phyloP scores from a whole-genome alignment of 2,888 invertebrate species.

The Spatulosminthurus flaviceps region DNA sequence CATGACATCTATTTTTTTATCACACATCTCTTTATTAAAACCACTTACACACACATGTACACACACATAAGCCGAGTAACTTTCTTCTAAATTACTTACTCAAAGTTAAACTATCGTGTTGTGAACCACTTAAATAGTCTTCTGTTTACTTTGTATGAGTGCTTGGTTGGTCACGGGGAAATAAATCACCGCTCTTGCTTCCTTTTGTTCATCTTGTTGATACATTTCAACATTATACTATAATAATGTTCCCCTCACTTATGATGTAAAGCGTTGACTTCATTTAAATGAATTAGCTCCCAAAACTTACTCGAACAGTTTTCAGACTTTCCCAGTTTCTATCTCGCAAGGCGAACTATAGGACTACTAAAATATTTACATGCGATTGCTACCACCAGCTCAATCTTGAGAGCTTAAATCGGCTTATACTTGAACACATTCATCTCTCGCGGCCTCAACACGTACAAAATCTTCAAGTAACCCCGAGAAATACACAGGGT shows the following conservation, averaged over 20 bases:
- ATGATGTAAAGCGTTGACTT: slow-evolving; percentile 2
- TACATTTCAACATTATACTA: neutral
- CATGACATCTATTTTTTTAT: slow-evolving; percentile 18
- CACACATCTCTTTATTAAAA: slow-evolving; percentile 6
- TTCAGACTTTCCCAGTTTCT: neutral
- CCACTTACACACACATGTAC: too few species aligned
- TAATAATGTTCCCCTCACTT: neutral
- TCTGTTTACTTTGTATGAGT: slow-evolving; percentile 4
- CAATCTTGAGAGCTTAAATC: neutral
- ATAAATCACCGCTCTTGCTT: slow-evolving; percentile 6
- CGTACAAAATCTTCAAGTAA: slow-evolving; percentile 6
- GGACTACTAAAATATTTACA: neutral
- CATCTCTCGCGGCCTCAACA: neutral
- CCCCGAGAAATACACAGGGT: neutral
- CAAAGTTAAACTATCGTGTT: neutral
- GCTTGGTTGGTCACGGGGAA: neutral
- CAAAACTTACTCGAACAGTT: neutral
- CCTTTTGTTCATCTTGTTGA: slow-evolving; percentile 12
- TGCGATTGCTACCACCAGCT: neutral
- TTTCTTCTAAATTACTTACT: neutral
- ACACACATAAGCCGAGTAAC: too few species aligned
- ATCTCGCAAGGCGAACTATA: neutral
- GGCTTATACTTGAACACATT: neutral
- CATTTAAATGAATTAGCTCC: neutral
- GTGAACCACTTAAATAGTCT: neutral